Conservation (phyloP, 2,113 vertebrate species). For the Daboia siamensis region DNA sequence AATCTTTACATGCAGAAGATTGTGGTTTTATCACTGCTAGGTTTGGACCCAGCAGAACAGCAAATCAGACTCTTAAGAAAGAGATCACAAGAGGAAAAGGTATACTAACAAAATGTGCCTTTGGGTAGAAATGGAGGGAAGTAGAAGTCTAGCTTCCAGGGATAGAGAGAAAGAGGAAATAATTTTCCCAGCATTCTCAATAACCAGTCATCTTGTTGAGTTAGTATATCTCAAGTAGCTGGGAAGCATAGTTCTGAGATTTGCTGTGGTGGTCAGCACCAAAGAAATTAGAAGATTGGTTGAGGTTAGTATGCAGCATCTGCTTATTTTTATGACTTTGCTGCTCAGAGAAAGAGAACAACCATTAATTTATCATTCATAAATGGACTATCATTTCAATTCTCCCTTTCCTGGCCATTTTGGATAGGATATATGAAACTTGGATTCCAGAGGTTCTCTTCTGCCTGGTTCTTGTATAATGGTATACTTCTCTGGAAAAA, state of each 20-base stretch:
- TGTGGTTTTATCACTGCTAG: neutral
- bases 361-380: neutral
- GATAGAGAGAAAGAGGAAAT: neutral
- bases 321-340: neutral
- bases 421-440: neutral
- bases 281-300: neutral
- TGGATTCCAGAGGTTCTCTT: too few species aligned
- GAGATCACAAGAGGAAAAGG: neutral
- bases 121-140: neutral
- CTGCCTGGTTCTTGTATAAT: too few species aligned
- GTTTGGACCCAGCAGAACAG: neutral
- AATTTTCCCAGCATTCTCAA: neutral
- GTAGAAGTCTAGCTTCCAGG: neutral
- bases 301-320: neutral
- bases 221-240: neutral
- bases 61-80: neutral
- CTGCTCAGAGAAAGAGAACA: neutral
- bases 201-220: neutral
- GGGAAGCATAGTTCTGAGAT: neutral
- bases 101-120: neutral
- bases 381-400: too few species aligned
- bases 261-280: neutral
- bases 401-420: too few species aligned
- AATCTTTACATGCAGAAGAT: neutral
- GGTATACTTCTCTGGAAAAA: neutral